phyloP scores from a whole-genome alignment of 2,888 invertebrate species.

The Enchytraeus crypticus region DNA sequence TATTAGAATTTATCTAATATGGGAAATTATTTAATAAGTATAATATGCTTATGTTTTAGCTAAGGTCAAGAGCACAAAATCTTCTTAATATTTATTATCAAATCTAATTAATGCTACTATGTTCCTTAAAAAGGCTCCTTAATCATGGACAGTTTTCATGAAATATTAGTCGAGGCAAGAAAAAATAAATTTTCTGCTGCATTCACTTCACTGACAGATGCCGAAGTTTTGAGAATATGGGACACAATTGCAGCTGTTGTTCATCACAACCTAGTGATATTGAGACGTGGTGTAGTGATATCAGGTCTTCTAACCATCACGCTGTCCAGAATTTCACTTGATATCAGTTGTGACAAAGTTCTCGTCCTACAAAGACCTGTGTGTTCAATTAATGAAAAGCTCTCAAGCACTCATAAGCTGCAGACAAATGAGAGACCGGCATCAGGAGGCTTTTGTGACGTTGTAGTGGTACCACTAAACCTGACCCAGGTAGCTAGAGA shows the following conservation, averaged over 20 bases:
- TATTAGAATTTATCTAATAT: too few species aligned
- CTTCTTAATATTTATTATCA: too few species aligned
- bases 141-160: not conserved
- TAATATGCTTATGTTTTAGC: too few species aligned
- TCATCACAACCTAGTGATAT: not conserved
- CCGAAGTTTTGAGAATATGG: not conserved
- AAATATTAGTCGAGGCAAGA: not conserved
- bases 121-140: too few species aligned
- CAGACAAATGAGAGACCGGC: not conserved
- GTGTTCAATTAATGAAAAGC: not conserved
- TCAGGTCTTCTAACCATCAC: not conserved
- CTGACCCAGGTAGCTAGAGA: not conserved
- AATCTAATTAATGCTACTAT: too few species aligned
- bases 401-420: not conserved
- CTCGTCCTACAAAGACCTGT: not conserved
- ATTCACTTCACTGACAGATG: not conserved
- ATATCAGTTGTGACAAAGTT: not conserved
- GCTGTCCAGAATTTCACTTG: not conserved
- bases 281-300: not conserved
- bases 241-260: not conserved
- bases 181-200: not conserved
- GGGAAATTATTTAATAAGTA: too few species aligned
- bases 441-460: not conserved
- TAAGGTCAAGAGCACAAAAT: too few species aligned
- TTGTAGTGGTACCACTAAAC: not conserved